Conservation (phyloP, 2,797 vertebrate species). For the Hemitrygon akajei region DNA sequence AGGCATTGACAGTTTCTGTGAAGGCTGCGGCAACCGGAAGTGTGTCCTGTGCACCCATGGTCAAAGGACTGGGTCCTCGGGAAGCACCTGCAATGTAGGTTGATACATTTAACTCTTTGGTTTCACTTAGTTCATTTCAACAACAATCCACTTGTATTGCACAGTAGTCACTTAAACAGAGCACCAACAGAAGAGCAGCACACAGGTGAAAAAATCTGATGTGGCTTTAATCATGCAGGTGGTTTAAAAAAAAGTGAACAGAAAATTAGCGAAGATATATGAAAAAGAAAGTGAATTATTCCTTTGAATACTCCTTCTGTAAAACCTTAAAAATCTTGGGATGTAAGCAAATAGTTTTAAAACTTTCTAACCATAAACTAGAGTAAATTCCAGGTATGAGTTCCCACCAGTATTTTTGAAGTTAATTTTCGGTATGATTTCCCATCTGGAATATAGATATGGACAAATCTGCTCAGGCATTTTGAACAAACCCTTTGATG, state of each 20-base stretch:
- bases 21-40: slow-evolving; percentile 96
- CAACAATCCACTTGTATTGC: neutral
- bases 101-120: neutral
- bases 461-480: neutral
- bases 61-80: slow-evolving; percentile 89
- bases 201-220: neutral
- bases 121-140: too few species aligned
- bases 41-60: slow-evolving; percentile 95
- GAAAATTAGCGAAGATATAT: neutral
- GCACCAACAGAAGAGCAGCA: neutral
- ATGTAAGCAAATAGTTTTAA: neutral
- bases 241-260: neutral
- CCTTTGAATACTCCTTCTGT: neutral
- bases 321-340: slow-evolving; percentile 1
- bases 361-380: neutral
- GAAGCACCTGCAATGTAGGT: slow-evolving; percentile 75
- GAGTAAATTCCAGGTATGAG: neutral
- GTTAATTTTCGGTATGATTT: neutral
- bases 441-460: neutral
- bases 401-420: neutral
- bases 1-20: slow-evolving; percentile 94
- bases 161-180: neutral
- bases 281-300: neutral
- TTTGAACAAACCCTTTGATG: slow-evolving; percentile 23
- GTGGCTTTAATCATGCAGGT: neutral